Evolutionary conservation across 2,888 invertebrate species (phyloP), one percentile per base, ranked within the genome.

Genomic region (Phaedon cochleariae): DNA sequence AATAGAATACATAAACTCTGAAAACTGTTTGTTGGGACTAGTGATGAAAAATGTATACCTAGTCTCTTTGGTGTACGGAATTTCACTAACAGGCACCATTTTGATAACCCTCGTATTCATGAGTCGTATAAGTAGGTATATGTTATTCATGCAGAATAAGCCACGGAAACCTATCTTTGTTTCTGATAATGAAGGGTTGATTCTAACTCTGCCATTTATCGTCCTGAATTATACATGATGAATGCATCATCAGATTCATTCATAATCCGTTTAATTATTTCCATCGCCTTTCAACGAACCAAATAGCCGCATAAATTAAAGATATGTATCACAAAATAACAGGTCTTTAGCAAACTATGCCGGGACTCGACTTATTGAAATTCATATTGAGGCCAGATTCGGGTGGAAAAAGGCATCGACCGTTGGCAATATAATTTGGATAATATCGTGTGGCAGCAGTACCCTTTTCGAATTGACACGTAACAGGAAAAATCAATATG

Each of bases 391-490:
- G 59, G 54, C 34, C 22, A 34, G 29, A 59, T 49, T 55, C 49
- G 17, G 37, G 48, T 26, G 55, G 54, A 59, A 55, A 64, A 59
- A 54, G 55, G 41, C 37, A 60, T 48, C 64, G 46, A 59, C 54
- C 55, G 62, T 22, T 59, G 65, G 65, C 73, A 71, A 67, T 66
- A 72, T 68, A 68, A 68, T 74, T 73, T 64, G 60, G 69, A 59
- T 71, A 73, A 73, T 72, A 71, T 71, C 72, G 68, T 73, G 73
- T 72, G 21, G 45, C 6, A 67, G 73, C 70, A 67, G 67, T 67
- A 69, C 69, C 70, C 68, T 67, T 69, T 64, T 68, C 72, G 68
- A 73, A 74, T 74, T 74, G 74, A 74, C 73, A 74, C 73, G 71
- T 74, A 73, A 73, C 65, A 41, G 58, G 68, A 74, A 72, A 74